Conservation (phyloP, 1,140 invertebrate species). For the Zaprionus africanus region DNA sequence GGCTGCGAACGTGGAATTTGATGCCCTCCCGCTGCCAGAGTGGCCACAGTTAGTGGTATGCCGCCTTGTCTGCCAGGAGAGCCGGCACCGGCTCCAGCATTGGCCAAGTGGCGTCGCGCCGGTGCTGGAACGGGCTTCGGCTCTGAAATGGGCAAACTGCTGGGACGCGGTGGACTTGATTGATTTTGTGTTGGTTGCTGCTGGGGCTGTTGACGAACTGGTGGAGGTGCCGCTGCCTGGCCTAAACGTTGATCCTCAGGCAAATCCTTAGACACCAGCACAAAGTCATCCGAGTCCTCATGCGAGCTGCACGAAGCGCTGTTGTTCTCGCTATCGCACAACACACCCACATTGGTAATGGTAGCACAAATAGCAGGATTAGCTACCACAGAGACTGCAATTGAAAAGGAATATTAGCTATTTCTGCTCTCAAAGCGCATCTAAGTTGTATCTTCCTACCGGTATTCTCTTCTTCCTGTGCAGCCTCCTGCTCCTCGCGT, state of each 20-base stretch:
- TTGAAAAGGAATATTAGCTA: background rate
- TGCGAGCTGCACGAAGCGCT: constrained; percentile 87
- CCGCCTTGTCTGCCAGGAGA: constrained; percentile 53
- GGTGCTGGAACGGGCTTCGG: constrained; percentile 92
- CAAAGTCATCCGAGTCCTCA: constrained; percentile 92
- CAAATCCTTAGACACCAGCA: constrained; percentile 91
- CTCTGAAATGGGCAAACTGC: constrained; percentile 89
- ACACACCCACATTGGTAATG: constrained; percentile 80
- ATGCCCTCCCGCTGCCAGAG: constrained; percentile 64
- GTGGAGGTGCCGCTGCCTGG: constrained; percentile 25
- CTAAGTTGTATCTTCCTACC: constrained; percentile 27
- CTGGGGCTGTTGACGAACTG: constrained; percentile 44
- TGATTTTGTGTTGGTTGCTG: constrained; percentile 65
- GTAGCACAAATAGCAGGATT: constrained; percentile 83
- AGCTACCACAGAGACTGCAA: constrained; percentile 76
- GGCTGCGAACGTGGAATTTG: constrained; percentile 92
- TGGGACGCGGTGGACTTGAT: constrained; percentile 88
- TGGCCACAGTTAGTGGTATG: constrained; percentile 62
- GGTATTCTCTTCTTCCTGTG: constrained; percentile 70
- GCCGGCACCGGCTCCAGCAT: constrained; percentile 17
- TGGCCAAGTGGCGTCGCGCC: constrained; percentile 82
- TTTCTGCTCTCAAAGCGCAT: background rate
- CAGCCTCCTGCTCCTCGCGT: constrained; percentile 67
- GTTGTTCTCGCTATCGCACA: constrained; percentile 84
- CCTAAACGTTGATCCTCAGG: constrained; percentile 85